Conservation (phyloP, 1,140 invertebrate species). For the Drosophila sp. region DNA sequence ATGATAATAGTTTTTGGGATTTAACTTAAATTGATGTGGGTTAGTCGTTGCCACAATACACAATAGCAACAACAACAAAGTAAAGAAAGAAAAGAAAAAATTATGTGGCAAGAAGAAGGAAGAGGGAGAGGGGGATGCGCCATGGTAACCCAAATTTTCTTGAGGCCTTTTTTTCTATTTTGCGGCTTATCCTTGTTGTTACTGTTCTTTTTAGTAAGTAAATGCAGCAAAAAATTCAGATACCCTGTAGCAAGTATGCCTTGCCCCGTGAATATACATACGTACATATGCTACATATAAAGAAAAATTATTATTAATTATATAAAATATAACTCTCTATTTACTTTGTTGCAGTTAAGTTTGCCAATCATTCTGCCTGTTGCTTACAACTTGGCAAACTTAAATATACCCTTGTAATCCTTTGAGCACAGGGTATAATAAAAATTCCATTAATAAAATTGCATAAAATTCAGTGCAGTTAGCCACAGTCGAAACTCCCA, state of each 20-base stretch:
- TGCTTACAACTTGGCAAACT: too few species aligned
- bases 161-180: constrained; percentile 15
- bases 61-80: background rate
- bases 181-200: constrained; percentile 15
- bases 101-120: background rate
- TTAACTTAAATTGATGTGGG: constrained; percentile 72
- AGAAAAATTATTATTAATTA: too few species aligned
- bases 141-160: constrained; percentile 21
- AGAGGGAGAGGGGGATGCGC: background rate
- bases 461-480: constrained; percentile 46
- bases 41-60: constrained; percentile 31
- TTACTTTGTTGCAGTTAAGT: too few species aligned
- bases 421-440: constrained; percentile 38
- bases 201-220: background rate
- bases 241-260: background rate
- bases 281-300: too few species aligned
- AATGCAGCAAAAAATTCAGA: background rate
- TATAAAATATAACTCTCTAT: too few species aligned
- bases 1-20: constrained; percentile 75
- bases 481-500: background rate
- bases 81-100: background rate
- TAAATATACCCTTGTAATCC: too few species aligned
- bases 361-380: too few species aligned
- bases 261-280: too few species aligned
- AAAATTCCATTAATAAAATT: constrained; percentile 72